Evolutionary conservation across 1,140 invertebrate genomes (phyloP), one percentile per base, ranked within the genome.

Genomic region (Coboldia fuscipes): DNA sequence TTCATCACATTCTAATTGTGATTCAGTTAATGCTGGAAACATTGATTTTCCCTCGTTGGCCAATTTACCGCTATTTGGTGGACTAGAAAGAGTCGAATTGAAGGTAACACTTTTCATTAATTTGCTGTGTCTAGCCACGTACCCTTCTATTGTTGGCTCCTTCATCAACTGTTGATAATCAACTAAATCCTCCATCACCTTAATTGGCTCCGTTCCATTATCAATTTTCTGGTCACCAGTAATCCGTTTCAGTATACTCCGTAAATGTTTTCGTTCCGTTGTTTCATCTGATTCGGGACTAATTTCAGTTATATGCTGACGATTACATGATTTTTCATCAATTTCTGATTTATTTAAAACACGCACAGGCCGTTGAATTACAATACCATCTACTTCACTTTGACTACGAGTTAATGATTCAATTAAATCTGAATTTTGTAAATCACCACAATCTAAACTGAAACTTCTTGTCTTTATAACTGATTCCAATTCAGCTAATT

Each of bases 91-190:
- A 36, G 79, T 83, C 50, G 79, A 63, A 54, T 85, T 78, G 58
- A 85, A 85, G 33, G 81, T 85, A 33, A 85, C 79, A 56, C 80
- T 83, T 63, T 86, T 86, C 23, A 77, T 68, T 47, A 86, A 68
- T 52, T 85, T 86, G 36, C 77, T 77, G 54, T 84, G 80, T 48
- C 82, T 63, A 21, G 79, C 80, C 16, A 76, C 81, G 54, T 83
- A 86, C 29, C 81, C 83, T 60, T 81, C 75, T 37, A 85, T 63
- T 28, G 81, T 85, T 31, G 75, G 81, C 22, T 79, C 76, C 43
- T 71, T 57, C 58, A 82, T 75, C 22, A 81, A 52, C 43, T 61
- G 70, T 39, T 55, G 63, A 24, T 75, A 57, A 46, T 74, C 69
- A 33, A 61, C 61, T 19, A 52, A 51, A 29, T 63, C 53, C 12